Percentiles rank a stretch among this genome's conserved stretches.
phyloP scores from a whole-genome alignment of 2,888 invertebrate genomes.

The Macropis europaea region DNA sequence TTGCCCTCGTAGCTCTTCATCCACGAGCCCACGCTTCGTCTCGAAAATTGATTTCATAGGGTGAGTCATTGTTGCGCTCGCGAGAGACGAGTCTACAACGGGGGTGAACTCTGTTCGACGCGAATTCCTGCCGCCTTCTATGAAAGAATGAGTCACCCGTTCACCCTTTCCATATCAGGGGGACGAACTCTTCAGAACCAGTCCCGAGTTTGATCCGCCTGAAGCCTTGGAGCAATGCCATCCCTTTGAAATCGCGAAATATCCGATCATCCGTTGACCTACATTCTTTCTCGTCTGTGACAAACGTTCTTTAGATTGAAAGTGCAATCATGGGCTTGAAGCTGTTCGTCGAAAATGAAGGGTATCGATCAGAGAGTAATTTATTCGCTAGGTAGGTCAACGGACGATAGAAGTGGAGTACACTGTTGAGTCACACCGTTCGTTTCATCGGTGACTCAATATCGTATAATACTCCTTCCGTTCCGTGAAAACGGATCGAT shows the following conservation, averaged over 20 bases:
- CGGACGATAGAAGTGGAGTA: constrained; percentile 51
- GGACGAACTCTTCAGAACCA: background rate
- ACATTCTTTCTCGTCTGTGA: no score
- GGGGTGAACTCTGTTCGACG: constrained; percentile 49
- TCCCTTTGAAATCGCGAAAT: no score
- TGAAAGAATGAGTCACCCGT: constrained; percentile 60
- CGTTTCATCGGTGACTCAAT: constrained; percentile 72
- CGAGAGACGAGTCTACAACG: constrained; percentile 36
- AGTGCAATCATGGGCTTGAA: no score
- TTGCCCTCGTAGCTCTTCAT: no score
- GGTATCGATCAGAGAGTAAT: background rate
- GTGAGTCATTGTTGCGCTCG: constrained; percentile 55
- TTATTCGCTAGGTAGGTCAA: constrained; percentile 49
- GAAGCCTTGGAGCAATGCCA: no score
- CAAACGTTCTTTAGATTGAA: no score
- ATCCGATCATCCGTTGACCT: no score
- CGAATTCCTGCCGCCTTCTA: constrained; percentile 49
- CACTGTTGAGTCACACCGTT: constrained; percentile 66
- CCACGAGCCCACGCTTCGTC: no score
- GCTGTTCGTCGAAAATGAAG: no score
- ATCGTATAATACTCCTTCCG: constrained; percentile 64
- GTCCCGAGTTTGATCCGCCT: background rate
- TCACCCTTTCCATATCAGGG: constrained; percentile 40
- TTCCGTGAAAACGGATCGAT: constrained; percentile 66
- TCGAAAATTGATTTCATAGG: constrained; percentile 46